Evolutionary conservation across 2,113 vertebrate species (phyloP), one percentile per base, ranked within the genome.

Genomic region (Cnemophilus loriae): DNA sequence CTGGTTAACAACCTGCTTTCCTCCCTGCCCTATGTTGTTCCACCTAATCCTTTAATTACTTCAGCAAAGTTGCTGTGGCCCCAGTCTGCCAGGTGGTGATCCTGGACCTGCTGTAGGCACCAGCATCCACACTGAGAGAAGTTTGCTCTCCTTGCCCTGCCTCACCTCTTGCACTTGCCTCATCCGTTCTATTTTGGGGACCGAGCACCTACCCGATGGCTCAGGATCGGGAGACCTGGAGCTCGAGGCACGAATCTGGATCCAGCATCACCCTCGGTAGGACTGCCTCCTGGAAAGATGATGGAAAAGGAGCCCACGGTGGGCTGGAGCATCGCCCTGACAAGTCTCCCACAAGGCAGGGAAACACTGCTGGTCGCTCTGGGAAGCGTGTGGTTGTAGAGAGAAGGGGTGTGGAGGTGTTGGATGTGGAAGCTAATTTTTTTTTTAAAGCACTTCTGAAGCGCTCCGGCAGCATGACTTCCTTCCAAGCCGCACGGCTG

Each of bases 1-100:
- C 82, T 95, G 87, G 63, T 77, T 91, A 95, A 95, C 91, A 87
- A 67, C 82, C 55, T 5, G 17, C n/a, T 94, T 88, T 53, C 71
- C 82, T 86, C 50, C 46, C 67, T 6, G 4, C 30, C 28, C 35
- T 1, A 35, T 87, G 75, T 95, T 95, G 84, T 95, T 95, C 67
- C 56, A 81, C 64, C 85, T 96, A 96, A 96, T 96, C 94, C 89
- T 86, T 44, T 95, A 96, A 93, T 95, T 97, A 90, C 91, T 64
- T 88, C 59, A 33, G 71, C 78, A 80, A 91, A 96, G 84, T 89
- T 80, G 59, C 63, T 13, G 20, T 37, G 19, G 52, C 73, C 76
- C 61, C 4, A 0, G 30, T 39, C 75, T 90, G 63, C 73, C 56
- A 59, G 73, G 47, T 47, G 86, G 68, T 84, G 90, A 93, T 74